Evolutionary conservation across 2,113 vertebrate species (phyloP), one percentile per base, ranked within the genome.

Genomic region (Channa argus): DNA sequence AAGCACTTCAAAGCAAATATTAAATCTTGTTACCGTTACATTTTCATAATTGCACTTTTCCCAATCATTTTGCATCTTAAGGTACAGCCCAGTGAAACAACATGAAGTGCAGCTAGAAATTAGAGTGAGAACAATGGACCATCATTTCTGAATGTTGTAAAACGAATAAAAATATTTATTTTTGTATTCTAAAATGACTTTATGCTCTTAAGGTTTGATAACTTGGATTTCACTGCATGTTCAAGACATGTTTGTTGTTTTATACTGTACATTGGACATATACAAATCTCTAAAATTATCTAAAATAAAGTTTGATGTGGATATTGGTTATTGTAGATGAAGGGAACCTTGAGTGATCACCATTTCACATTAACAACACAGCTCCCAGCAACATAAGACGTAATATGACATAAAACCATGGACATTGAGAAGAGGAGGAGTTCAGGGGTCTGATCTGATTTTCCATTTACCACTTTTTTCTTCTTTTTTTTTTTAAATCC

Each of bases 91-190:
- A 54, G 39, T 59, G 44, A 15, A 55, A 47, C 8, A 53, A 65
- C 11, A 15, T 52, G 10, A 51, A 53, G 62, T 53, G 39, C 38
- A 59, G 2, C 8, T 45, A 6, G 41, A 62, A 2, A 5, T 10
- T 37, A 37, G 13, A 67, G 5, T 33, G 64, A 6, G 3, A 24
- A 12, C 61, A 37, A 39, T 58, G 38, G 53, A 53, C 47, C 59
- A 55, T 73, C 52, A 24, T 52, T 61, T 82, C 41, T 78, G 5
- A 71, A 63, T 74, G 61, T 13, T 36, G 13, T 50, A 33, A 43
- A 61, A n/a, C 8, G 52, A 62, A 82, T 58, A 55, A 12, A 38
- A 70, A 60, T 88, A 84, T 91, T 90, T 90, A 89, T 91, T 90
- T 91, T 89, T 89, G 7, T 88, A 87, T 66, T 79, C 12, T 62